phyloP scores from a whole-genome alignment of 2,888 invertebrate genomes.

The Eristalis arbustorum region DNA sequence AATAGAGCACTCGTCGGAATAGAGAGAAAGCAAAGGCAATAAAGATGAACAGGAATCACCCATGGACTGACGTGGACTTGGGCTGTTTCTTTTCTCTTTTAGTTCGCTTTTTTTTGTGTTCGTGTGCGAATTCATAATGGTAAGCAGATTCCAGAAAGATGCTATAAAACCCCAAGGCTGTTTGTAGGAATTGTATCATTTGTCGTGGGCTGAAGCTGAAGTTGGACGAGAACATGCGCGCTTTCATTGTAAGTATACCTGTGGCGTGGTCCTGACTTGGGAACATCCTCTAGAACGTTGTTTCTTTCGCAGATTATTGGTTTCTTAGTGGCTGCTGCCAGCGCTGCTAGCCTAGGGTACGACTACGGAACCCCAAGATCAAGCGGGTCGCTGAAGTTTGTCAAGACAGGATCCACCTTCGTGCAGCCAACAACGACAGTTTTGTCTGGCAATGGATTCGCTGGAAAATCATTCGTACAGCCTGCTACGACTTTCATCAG shows the following conservation, averaged over 20 bases:
- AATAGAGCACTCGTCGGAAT: background rate
- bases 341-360: conserved; percentile 9
- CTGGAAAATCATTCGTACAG: conserved; percentile 28
- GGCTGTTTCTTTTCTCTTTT: background rate
- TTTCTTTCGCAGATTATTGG: conserved; percentile 2
- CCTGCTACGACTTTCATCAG: conserved; percentile 39
- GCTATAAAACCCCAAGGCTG: background rate
- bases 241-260: background rate
- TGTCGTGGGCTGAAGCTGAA: background rate
- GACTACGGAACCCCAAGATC: background rate
- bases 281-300: background rate
- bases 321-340: conserved; percentile 23
- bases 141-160: background rate
- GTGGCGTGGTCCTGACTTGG: background rate
- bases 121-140: background rate
- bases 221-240: background rate
- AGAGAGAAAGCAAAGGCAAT: background rate
- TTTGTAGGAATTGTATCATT: background rate
- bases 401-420: background rate
- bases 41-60: background rate
- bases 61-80: background rate
- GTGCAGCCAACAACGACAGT: background rate
- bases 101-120: background rate
- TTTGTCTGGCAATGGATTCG: background rate
- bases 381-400: background rate